Evolutionary conservation across 2,113 vertebrate species (phyloP).

Genomic region (Antennarius striatus): DNA sequence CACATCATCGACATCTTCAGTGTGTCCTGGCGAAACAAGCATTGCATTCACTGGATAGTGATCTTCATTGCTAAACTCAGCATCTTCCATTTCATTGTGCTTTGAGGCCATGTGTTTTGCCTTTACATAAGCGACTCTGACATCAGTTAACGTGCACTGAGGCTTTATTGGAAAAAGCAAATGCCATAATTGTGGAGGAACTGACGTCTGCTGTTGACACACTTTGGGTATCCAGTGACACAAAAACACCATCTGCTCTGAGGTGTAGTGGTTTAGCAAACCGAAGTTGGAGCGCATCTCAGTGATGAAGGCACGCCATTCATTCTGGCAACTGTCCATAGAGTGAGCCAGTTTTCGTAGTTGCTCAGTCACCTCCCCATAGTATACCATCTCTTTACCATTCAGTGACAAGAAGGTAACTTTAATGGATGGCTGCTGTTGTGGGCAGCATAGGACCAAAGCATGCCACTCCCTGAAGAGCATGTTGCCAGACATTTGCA

Average conservation of each 20-base stretch:
- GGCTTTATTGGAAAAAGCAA: slow-evolving; percentile 75
- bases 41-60: background rate
- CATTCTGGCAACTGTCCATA: slow-evolving; percentile 74
- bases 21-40: background rate
- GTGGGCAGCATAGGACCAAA: slow-evolving; percentile 61
- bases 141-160: slow-evolving; percentile 57
- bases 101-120: slow-evolving; percentile 3
- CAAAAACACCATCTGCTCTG: slow-evolving; percentile 79
- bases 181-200: slow-evolving; percentile 68
- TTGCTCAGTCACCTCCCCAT: slow-evolving; percentile 57
- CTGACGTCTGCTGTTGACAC: slow-evolving; percentile 23
- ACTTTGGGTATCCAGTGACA: slow-evolving; percentile 70
- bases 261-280: slow-evolving; percentile 77
- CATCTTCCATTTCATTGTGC: background rate
- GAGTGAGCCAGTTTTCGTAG: slow-evolving; percentile 66
- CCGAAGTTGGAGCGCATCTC: slow-evolving; percentile 68
- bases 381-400: slow-evolving; percentile 43
- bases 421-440: slow-evolving; percentile 58
- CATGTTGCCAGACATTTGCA: slow-evolving; percentile 78
- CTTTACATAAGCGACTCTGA: slow-evolving; percentile 55
- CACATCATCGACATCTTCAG: slow-evolving; percentile 30
- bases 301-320: slow-evolving; percentile 73
- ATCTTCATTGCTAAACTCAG: slow-evolving; percentile 17
- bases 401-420: slow-evolving; percentile 56
- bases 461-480: slow-evolving; percentile 76